phyloP scores from a whole-genome alignment of 2,113 vertebrate species.

The Paratilapia polleni region DNA sequence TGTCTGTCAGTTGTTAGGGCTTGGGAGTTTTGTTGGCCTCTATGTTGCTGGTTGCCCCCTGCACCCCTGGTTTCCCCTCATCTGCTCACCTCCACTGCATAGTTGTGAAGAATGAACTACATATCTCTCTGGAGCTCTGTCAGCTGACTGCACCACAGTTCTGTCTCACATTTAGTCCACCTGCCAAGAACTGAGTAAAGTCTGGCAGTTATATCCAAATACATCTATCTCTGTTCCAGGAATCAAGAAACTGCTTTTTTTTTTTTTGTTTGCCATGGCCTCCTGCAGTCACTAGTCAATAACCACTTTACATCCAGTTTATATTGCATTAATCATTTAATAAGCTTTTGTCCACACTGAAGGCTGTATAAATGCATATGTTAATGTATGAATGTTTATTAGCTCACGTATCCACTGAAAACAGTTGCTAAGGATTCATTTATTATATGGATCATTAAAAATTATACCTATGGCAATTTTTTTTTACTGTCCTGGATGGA shows the following conservation, averaged over 20 bases:
- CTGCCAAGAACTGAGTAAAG: slow-evolving; percentile 33
- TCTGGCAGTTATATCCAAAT: slow-evolving; percentile 42
- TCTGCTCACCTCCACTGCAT: slow-evolving; percentile 46
- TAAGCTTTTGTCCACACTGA: background rate
- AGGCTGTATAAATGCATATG: background rate
- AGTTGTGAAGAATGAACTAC: slow-evolving; percentile 37
- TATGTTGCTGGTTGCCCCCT: slow-evolving; percentile 32
- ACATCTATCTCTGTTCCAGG: background rate
- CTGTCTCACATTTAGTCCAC: background rate
- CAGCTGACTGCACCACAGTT: slow-evolving; percentile 8
- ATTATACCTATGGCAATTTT: background rate
- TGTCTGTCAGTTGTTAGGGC: slow-evolving; percentile 58
- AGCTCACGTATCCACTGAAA: background rate
- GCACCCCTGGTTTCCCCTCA: slow-evolving; percentile 38
- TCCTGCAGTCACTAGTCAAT: background rate
- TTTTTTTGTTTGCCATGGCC: background rate
- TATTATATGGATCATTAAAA: background rate
- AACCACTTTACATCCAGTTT: background rate
- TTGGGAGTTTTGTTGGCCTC: slow-evolving; percentile 37
- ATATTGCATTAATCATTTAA: slow-evolving; percentile 3
- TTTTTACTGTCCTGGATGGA: background rate
- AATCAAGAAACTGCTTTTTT: slow-evolving; percentile 21
- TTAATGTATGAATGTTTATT: background rate
- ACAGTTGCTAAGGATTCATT: background rate
- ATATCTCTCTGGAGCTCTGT: slow-evolving; percentile 41